A percentile compares a stretch with the other conserved stretches of the same genome.
Conservation (phyloP, 1,140 invertebrate species). For the Camponotus vicinus region DNA sequence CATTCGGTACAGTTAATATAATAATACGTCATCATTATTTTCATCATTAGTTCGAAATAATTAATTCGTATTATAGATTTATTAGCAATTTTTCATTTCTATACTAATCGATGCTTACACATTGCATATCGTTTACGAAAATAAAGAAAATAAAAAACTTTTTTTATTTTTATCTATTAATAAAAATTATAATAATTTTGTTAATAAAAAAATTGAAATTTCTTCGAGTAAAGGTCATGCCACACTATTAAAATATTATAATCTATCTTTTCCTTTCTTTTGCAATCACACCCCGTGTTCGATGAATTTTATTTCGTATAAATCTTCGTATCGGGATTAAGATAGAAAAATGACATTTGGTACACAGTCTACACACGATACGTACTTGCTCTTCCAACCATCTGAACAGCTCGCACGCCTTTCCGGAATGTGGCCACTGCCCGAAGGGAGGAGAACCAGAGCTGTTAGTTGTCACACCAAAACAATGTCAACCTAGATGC, state of each 20-base stretch:
- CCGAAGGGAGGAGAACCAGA: constrained; percentile 86
- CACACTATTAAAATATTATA: neutral
- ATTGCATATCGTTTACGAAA: neutral
- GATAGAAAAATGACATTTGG: constrained; percentile 75
- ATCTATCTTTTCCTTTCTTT: constrained; percentile 5
- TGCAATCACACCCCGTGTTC: neutral
- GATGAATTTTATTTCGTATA: constrained; percentile 35
- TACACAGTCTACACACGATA: constrained; percentile 88
- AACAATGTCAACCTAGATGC: constrained; percentile 82
- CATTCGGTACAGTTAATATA: neutral
- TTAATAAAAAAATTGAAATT: neutral
- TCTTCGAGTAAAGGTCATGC: constrained; percentile 44
- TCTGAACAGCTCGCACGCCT: constrained; percentile 99
- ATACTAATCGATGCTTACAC: neutral
- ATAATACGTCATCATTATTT: neutral
- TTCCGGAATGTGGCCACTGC: constrained; percentile 99
- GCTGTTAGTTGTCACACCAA: constrained; percentile 86
- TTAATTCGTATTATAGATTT: neutral
- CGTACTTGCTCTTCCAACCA: constrained; percentile 99
- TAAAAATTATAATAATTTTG: neutral
- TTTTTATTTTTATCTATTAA: neutral
- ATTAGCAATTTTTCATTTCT: neutral
- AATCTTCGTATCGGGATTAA: constrained; percentile 36
- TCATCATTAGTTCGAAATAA: neutral
- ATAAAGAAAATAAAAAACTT: neutral